These are phyloP conservation scores for Eulemur mongoz DNA, from an alignment of 2,797 vertebrate species.

Conservation along the genomic window DNA sequence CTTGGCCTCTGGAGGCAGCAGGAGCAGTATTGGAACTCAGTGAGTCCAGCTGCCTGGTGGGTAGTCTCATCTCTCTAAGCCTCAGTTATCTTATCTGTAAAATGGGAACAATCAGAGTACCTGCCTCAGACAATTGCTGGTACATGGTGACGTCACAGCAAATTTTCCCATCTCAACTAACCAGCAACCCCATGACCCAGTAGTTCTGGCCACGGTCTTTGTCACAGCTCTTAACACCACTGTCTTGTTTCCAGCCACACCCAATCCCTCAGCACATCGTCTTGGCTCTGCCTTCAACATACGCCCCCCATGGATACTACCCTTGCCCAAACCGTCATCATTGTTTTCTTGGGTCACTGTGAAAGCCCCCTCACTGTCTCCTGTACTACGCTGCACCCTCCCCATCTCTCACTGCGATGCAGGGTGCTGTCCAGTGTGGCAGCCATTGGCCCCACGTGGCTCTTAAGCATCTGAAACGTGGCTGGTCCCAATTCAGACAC, in stretches of 20 bases:
- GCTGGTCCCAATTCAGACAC: not conserved
- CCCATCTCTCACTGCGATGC: rapidly evolving
- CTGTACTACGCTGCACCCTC: not conserved
- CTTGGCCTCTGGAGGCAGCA: not conserved
- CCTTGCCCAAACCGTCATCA: no score
- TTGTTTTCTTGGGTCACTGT: no score
- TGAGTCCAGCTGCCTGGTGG: no score
- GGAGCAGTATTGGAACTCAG: not conserved
- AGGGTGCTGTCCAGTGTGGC: not conserved
- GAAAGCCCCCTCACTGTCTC: not conserved
- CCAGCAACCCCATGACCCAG: rapidly evolving
- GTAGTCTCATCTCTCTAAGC: not conserved
- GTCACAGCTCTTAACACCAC: rapidly evolving
- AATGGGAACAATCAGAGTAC: not conserved
- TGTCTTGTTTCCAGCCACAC: rapidly evolving
- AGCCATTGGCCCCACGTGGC: not conserved
- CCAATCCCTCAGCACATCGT: not conserved
- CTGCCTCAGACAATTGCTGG: not conserved
- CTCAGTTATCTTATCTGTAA: not conserved
- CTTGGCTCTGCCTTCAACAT: not conserved
- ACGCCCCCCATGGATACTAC: rapidly evolving
- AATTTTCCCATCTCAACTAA: not conserved
- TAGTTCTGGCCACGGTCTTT: not conserved
- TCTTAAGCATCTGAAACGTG: not conserved
- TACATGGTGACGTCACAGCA: rapidly evolving